phyloP scores from a whole-genome alignment of 2,113 vertebrate species.

The Platycercus adscitus region DNA sequence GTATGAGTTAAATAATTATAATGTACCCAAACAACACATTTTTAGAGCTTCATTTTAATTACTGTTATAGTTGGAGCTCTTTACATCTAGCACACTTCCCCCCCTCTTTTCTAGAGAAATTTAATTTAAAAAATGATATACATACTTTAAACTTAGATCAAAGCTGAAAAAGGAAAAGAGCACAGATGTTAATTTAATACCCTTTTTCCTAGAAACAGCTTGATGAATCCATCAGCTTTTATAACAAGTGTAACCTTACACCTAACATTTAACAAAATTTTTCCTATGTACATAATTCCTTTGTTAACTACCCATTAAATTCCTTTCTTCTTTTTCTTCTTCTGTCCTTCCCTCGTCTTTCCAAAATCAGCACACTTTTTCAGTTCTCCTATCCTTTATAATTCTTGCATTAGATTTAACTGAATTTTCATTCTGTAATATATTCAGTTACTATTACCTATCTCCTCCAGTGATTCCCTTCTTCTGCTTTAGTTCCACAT shows the following conservation, averaged over 20 bases:
- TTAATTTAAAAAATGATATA: neutral
- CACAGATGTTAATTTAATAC: neutral
- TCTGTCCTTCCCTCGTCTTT: neutral
- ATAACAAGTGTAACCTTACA: neutral
- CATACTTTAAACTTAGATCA: neutral
- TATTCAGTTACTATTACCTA: neutral
- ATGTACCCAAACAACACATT: neutral
- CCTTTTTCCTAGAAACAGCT: neutral
- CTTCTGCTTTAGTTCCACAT: neutral
- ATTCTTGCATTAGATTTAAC: neutral
- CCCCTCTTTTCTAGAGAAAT: neutral
- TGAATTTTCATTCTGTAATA: neutral
- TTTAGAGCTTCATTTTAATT: neutral
- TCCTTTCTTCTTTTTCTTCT: neutral
- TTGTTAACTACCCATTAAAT: neutral
- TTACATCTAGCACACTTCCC: fast-evolving
- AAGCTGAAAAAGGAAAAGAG: neutral
- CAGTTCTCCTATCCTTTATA: neutral
- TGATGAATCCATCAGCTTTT: neutral
- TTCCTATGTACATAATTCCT: neutral
- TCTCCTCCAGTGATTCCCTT: neutral
- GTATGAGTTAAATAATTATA: neutral
- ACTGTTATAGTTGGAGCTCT: neutral
- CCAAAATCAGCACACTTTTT: neutral
- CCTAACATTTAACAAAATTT: neutral